These are phyloP conservation scores for Aphis craccivora DNA, from an alignment of 1,140 invertebrate genomes.

Conservation along the genomic window DNA sequence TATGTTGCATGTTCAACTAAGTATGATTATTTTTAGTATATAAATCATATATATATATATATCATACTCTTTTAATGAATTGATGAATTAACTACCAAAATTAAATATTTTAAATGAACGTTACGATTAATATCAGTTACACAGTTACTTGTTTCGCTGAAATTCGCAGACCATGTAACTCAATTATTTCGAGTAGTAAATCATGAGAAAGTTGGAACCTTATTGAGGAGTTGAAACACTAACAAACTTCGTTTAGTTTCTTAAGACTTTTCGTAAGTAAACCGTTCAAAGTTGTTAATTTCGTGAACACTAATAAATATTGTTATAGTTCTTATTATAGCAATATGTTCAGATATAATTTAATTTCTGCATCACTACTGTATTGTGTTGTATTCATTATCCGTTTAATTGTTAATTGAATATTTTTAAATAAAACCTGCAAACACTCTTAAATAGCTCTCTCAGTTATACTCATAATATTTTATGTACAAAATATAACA, in stretches of 20 bases:
- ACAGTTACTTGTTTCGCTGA: conserved; percentile 21
- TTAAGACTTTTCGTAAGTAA: conserved; percentile 40
- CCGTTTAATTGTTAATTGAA: conserved; percentile 23
- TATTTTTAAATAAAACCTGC: not conserved
- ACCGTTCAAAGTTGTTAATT: conserved; percentile 48
- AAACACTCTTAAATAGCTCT: not conserved
- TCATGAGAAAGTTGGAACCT: conserved; percentile 51
- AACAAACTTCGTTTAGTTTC: conserved; percentile 51
- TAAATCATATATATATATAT: not conserved
- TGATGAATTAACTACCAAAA: not conserved
- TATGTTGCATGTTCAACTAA: not conserved
- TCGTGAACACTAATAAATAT: conserved; percentile 50
- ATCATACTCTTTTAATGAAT: not conserved
- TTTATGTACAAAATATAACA: not conserved
- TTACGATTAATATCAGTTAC: conserved; percentile 39
- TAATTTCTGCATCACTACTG: not conserved
- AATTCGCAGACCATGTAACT: conserved; percentile 43
- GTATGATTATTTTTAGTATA: not conserved
- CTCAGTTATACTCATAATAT: not conserved
- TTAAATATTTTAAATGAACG: conserved; percentile 32
- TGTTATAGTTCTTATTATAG: not conserved
- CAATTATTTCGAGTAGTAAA: conserved; percentile 54
- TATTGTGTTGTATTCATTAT: not conserved
- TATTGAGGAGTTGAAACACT: conserved; percentile 36
- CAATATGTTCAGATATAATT: not conserved